A percentile compares a stretch with the other conserved stretches of the same genome.
Conservation (phyloP, 2,797 vertebrate species). For the Pseudotriccus pelzelni region DNA sequence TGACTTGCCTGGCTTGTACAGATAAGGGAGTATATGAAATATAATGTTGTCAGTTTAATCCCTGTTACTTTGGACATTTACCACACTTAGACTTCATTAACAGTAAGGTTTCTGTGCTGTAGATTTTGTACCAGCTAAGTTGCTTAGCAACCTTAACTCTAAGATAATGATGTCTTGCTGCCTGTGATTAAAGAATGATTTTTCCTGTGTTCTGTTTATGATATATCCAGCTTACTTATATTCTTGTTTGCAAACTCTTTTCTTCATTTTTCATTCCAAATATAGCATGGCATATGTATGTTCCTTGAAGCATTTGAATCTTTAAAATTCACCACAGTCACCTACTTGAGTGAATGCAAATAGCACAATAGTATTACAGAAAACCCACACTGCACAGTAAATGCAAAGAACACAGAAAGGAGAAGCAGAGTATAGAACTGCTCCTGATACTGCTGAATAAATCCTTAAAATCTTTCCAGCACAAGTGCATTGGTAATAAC, state of each 20-base stretch:
- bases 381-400: not conserved
- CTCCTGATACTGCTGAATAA: not conserved
- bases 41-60: not conserved
- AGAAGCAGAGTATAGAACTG: not conserved
- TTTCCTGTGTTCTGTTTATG: slow-evolving; percentile 1
- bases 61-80: not conserved
- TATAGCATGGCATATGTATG: not conserved
- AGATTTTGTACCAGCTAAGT: slow-evolving; percentile 31
- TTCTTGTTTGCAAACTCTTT: slow-evolving; percentile 43
- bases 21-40: not conserved
- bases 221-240: not conserved
- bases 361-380: not conserved
- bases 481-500: not conserved
- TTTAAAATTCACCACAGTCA: not conserved
- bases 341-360: not conserved
- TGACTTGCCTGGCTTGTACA: not conserved
- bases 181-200: slow-evolving; percentile 37
- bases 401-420: slow-evolving; percentile 11
- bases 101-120: not conserved
- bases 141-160: slow-evolving; percentile 62
- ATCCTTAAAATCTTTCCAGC: not conserved
- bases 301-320: not conserved
- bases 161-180: slow-evolving; percentile 42
- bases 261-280: slow-evolving; percentile 10
- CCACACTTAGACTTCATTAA: not conserved